Evolutionary conservation across 2,113 vertebrate species (phyloP).

Genomic region (Orientallactaga bullata): DNA sequence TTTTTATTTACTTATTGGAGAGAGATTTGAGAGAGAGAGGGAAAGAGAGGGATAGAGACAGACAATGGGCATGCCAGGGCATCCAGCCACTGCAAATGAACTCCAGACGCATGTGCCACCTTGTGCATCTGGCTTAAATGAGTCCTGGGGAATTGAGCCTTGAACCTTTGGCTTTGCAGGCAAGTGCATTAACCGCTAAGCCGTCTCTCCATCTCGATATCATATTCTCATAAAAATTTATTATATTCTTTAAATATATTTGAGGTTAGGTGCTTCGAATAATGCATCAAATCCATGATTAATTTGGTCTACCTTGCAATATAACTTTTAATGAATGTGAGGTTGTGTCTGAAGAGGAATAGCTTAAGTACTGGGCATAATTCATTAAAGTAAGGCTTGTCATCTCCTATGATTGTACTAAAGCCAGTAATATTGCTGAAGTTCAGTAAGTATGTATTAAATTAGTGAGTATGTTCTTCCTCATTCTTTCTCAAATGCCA

Average conservation of each 20-base stretch:
- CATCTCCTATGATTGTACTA: background rate
- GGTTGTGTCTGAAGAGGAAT: background rate
- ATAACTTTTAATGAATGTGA: background rate
- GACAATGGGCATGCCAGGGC: no score
- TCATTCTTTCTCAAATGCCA: background rate
- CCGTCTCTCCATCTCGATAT: background rate
- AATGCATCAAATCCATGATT: background rate
- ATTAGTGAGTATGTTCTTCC: background rate
- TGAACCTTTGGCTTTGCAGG: no score
- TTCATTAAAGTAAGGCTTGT: background rate
- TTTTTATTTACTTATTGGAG: no score
- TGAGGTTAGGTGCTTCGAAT: background rate
- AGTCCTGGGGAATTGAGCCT: no score
- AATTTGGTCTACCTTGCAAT: background rate
- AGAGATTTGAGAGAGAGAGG: no score
- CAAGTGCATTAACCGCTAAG: no score
- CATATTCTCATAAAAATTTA: background rate
- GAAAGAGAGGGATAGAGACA: no score
- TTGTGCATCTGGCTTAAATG: no score
- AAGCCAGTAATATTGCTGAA: background rate
- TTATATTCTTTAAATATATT: background rate
- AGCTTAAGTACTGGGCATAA: background rate
- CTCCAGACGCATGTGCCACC: no score
- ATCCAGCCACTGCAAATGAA: no score
- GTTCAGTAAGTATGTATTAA: background rate